Percentiles rank a stretch among this genome's conserved stretches.
Evolutionary conservation across 2,113 vertebrate genomes (phyloP).

Genomic region (Isurus oxyrinchus): DNA sequence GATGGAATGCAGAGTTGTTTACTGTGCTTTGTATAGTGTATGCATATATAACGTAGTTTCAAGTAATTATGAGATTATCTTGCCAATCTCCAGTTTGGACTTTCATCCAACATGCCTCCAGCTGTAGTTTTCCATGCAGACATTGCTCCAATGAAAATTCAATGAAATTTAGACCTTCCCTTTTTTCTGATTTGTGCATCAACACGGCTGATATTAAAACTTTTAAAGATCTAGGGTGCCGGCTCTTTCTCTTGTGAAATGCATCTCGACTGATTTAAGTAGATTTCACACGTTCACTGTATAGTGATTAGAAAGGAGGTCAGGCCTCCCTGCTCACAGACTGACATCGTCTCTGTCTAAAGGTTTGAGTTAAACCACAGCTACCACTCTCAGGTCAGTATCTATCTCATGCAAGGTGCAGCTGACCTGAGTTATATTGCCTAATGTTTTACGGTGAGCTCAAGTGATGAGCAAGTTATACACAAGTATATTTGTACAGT

Average conservation of each 20-base stretch:
- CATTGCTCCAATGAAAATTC: neutral
- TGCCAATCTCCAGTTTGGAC: neutral
- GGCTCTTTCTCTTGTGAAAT: neutral
- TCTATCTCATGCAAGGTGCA: neutral
- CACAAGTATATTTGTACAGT: neutral
- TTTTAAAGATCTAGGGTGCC: neutral
- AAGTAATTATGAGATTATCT: neutral
- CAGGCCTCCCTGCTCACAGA: neutral
- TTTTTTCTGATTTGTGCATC: neutral
- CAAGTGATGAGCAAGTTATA: neutral
- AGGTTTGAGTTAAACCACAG: neutral
- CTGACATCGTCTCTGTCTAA: neutral
- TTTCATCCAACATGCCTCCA: neutral
- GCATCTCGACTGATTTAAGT: neutral
- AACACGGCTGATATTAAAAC: neutral
- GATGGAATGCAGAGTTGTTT: neutral
- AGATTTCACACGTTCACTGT: neutral
- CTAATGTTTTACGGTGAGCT: neutral
- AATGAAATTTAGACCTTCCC: neutral
- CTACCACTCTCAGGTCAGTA: neutral
- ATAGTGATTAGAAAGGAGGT: neutral
- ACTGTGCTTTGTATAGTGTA: neutral
- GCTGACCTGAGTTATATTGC: neutral
- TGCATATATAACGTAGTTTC: neutral
- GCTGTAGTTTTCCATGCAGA: neutral